Conservation (phyloP, 2,113 vertebrate genomes). For the Xenotilapia leptura region DNA sequence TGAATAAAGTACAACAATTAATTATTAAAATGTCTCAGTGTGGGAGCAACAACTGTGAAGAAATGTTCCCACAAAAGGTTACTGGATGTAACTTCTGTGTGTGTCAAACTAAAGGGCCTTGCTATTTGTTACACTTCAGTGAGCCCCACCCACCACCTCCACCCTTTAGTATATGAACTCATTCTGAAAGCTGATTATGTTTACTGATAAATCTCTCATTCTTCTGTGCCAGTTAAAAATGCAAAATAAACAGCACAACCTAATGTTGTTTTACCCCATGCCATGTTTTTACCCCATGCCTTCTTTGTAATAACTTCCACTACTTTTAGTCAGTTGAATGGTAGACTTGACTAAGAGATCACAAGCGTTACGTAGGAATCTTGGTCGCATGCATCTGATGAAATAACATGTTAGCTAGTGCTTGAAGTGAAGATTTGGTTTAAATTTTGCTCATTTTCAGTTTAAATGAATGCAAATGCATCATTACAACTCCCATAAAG, state of each 20-base stretch:
- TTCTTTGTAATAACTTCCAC: neutral
- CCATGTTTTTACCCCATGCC: neutral
- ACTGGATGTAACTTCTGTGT: neutral
- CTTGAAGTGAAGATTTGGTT: neutral
- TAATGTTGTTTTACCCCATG: neutral
- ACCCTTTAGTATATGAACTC: neutral
- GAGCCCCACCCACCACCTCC: neutral
- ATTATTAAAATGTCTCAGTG: neutral
- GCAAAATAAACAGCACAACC: neutral
- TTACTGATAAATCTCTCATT: neutral
- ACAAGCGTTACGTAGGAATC: slow-evolving; percentile 21
- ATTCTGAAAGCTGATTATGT: neutral
- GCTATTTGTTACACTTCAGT: neutral
- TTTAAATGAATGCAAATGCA: neutral
- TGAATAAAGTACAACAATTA: neutral
- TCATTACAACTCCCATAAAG: neutral
- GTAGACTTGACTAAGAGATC: slow-evolving; percentile 17
- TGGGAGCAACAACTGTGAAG: neutral
- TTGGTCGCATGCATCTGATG: neutral
- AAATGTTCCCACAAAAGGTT: neutral
- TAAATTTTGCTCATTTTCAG: neutral
- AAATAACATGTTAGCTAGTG: neutral
- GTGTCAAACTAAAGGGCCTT: neutral
- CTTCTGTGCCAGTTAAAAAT: neutral
- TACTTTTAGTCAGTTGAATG: neutral